phyloP scores from a whole-genome alignment of 2,797 vertebrate genomes.

The Psittacula derbiana region DNA sequence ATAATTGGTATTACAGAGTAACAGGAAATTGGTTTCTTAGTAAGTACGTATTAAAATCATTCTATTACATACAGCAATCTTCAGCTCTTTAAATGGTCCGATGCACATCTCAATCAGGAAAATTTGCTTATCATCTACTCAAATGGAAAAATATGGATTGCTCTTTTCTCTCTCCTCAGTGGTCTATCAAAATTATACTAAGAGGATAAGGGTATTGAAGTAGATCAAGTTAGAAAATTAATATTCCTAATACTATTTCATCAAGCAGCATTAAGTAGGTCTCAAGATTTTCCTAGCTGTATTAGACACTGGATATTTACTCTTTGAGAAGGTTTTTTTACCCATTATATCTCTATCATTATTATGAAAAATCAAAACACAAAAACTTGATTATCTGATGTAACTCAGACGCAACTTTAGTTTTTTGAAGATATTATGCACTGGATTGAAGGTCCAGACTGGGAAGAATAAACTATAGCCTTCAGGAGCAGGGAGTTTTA shows the following conservation, averaged over 20 bases:
- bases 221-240: background rate
- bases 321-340: background rate
- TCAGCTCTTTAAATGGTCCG: slow-evolving; percentile 15
- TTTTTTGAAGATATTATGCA: accelerated
- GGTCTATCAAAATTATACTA: background rate
- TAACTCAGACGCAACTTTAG: background rate
- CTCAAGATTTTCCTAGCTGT: background rate
- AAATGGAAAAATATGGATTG: slow-evolving; percentile 10
- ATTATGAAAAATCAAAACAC: background rate
- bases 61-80: slow-evolving; percentile 44
- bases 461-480: background rate
- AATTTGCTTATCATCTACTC: slow-evolving; percentile 43
- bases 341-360: background rate
- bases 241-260: background rate
- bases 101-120: slow-evolving; percentile 32
- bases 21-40: slow-evolving; percentile 59
- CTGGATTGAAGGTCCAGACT: background rate
- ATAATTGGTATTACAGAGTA: slow-evolving; percentile 50
- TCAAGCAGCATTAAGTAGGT: background rate
- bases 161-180: background rate
- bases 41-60: slow-evolving; percentile 44
- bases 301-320: background rate
- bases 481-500: background rate
- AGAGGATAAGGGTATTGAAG: background rate
- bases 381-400: background rate